Evolutionary conservation across 2,797 vertebrate species (phyloP).

Genomic region (Sebastes kiyomatsui): DNA sequence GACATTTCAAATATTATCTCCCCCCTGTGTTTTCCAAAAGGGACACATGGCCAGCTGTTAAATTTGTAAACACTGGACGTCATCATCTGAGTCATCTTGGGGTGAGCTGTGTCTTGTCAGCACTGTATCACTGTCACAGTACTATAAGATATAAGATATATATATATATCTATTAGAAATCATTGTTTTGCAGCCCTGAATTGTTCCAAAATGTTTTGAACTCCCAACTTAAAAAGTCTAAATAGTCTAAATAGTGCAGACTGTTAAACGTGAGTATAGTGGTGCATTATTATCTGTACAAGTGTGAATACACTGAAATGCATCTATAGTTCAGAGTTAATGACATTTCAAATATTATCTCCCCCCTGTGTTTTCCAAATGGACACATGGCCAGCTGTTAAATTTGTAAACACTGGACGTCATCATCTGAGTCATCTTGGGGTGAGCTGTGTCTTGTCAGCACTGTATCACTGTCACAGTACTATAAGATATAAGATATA

Average conservation of each 20-base stretch:
- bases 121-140: neutral
- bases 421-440: slow-evolving; percentile 52
- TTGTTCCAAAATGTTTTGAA: no score
- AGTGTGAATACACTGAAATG: neutral
- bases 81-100: slow-evolving; percentile 52
- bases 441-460: slow-evolving; percentile 15
- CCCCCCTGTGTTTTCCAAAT: slow-evolving; percentile 13
- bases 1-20: slow-evolving; percentile 16
- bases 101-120: slow-evolving; percentile 13
- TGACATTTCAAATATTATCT: slow-evolving; percentile 16
- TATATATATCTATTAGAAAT: neutral
- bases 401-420: slow-evolving; percentile 68
- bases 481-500: neutral
- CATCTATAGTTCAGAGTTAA: neutral
- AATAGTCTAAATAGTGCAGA: no score
- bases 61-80: slow-evolving; percentile 68
- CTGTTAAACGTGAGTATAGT: no score
- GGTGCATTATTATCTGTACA: no score
- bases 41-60: slow-evolving; percentile 51
- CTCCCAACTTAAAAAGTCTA: neutral
- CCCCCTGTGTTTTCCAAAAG: slow-evolving; percentile 13
- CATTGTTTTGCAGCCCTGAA: neutral
- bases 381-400: slow-evolving; percentile 52
- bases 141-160: neutral
- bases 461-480: neutral